These are phyloP conservation scores for Serrognathus titanus DNA, from an alignment of 2,888 invertebrate genomes.

Conservation along the genomic window DNA sequence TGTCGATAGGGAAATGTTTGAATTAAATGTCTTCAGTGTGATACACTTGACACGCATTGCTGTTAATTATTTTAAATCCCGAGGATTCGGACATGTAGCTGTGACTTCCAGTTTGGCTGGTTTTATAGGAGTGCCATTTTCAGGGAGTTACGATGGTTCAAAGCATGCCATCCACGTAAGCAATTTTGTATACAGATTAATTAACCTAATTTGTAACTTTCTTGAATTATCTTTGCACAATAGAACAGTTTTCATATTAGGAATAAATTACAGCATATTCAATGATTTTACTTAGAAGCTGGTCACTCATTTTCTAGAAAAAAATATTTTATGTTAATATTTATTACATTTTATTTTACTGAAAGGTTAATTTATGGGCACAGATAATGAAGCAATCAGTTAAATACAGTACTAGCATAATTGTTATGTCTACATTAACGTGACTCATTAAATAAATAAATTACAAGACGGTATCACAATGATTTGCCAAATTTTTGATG, in stretches of 20 bases:
- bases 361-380: too few species aligned
- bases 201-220: background rate
- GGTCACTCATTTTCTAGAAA: too few species aligned
- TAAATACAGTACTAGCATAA: too few species aligned
- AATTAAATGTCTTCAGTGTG: slow-evolving; percentile 72
- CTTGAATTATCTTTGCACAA: background rate
- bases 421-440: too few species aligned
- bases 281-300: too few species aligned
- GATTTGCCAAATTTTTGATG: slow-evolving; percentile 3
- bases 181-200: slow-evolving; percentile 6
- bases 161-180: slow-evolving; percentile 75
- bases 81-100: slow-evolving; percentile 66
- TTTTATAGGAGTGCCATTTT: slow-evolving; percentile 62
- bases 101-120: slow-evolving; percentile 75
- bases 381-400: too few species aligned
- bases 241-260: too few species aligned
- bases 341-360: too few species aligned
- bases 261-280: too few species aligned
- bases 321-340: too few species aligned
- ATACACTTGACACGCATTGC: slow-evolving; percentile 68
- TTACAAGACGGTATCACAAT: slow-evolving; percentile 21
- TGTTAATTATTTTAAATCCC: slow-evolving; percentile 59
- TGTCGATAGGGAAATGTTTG: slow-evolving; percentile 73
- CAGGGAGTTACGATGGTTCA: slow-evolving; percentile 67
- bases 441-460: too few species aligned